Conservation (phyloP, 2,113 vertebrate species). For the Urocolius indicus region DNA sequence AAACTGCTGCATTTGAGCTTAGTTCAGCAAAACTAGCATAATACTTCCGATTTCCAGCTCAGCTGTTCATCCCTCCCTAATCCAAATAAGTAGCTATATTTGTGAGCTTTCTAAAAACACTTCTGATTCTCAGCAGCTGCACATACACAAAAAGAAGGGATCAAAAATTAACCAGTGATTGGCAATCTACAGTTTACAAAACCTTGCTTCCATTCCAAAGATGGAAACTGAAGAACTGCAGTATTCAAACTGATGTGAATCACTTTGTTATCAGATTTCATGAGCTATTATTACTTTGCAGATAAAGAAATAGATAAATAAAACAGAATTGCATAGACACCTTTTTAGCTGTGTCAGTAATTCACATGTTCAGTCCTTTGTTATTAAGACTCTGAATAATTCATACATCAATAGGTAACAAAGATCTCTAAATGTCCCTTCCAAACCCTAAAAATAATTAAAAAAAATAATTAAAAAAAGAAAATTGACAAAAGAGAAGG, state of each 20-base stretch:
- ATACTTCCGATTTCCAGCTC: conserved; percentile 33
- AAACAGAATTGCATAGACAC: not conserved
- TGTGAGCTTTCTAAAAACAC: conserved; percentile 56
- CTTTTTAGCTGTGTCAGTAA: not conserved
- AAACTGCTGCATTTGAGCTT: not conserved
- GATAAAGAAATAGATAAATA: not conserved
- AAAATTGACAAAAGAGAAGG: not conserved
- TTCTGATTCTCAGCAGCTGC: conserved; percentile 48
- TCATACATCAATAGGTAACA: not conserved
- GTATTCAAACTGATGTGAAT: not conserved
- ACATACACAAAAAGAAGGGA: conserved; percentile 28
- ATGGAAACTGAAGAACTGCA: not conserved
- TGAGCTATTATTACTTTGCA: not conserved
- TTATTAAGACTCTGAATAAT: not conserved
- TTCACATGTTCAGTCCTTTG: not conserved
- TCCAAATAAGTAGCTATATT: conserved; percentile 43
- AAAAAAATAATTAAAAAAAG: not conserved
- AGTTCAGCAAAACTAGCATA: conserved; percentile 14
- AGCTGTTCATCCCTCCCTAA: conserved; percentile 46
- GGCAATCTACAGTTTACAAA: not conserved
- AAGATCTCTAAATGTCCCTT: too few species aligned
- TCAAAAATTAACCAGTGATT: conserved; percentile 8
- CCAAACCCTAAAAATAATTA: too few species aligned
- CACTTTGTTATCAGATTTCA: not conserved
- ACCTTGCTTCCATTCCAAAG: not conserved